These are phyloP conservation scores for Polymixis flavicincta DNA, from an alignment of 2,888 invertebrate genomes.

Conservation along the genomic window DNA sequence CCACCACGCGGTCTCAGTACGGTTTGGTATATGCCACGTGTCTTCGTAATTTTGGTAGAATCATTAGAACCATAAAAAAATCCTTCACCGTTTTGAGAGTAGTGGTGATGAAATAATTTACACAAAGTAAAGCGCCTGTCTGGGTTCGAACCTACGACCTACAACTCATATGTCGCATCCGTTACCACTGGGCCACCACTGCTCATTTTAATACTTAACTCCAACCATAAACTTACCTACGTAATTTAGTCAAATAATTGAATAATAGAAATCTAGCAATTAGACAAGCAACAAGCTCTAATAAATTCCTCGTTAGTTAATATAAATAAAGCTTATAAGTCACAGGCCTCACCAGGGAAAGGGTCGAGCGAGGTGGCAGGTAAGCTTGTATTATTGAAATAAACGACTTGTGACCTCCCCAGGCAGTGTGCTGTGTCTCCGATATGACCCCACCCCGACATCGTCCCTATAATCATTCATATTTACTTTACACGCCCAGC, in stretches of 20 bases:
- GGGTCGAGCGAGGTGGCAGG: constrained; percentile 73
- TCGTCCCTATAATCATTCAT: constrained; percentile 66
- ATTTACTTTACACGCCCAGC: constrained; percentile 59
- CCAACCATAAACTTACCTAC: neutral
- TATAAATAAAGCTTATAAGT: constrained; percentile 79
- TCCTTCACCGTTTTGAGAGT: no score
- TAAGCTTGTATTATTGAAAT: constrained; percentile 80
- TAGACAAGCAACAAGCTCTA: constrained; percentile 37
- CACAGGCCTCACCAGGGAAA: constrained; percentile 69
- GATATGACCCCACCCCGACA: constrained; percentile 56
- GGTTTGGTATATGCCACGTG: no score
- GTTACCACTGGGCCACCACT: no score
- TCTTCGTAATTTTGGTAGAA: no score
- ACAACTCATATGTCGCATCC: no score
- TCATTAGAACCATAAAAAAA: no score
- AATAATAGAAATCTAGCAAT: constrained; percentile 23
- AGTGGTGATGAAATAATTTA: no score
- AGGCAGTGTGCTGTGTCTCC: constrained; percentile 59
- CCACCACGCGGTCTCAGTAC: no score
- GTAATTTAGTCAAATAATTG: constrained; percentile 2
- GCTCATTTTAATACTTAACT: neutral
- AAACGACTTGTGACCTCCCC: constrained; percentile 78
- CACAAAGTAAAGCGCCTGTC: no score
- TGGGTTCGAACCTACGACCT: no score
- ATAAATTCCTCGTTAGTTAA: constrained; percentile 75